These are phyloP conservation scores for Rhynchotus rufescens DNA, from an alignment of 2,797 vertebrate species.

Conservation along the genomic window DNA sequence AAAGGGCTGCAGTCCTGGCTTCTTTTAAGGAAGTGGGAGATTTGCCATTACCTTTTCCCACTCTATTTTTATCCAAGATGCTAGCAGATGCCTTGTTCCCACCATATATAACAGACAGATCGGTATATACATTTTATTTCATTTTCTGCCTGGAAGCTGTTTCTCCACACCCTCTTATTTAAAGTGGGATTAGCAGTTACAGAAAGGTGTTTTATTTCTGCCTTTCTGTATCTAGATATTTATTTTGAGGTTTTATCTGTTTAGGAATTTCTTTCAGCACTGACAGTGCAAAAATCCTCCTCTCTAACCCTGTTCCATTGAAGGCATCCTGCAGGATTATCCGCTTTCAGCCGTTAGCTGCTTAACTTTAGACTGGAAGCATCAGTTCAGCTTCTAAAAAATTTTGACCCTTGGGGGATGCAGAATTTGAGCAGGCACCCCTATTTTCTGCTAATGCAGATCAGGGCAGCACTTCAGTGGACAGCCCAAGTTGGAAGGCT, in stretches of 20 bases:
- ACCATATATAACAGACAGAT: constrained; percentile 50
- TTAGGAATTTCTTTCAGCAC: background rate
- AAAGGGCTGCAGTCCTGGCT: constrained; percentile 52
- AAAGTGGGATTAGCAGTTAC: background rate
- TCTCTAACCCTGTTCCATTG: background rate
- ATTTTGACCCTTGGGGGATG: background rate
- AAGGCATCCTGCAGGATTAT: background rate
- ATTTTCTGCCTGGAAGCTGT: background rate
- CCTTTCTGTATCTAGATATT: background rate
- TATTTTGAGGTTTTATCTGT: background rate
- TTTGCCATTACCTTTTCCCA: constrained; percentile 72
- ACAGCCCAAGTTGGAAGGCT: background rate
- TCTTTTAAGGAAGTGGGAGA: constrained; percentile 58
- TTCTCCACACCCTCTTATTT: constrained; percentile 8
- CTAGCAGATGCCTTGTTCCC: constrained; percentile 69
- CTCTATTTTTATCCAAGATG: constrained; percentile 56
- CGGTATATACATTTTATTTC: constrained; percentile 6
- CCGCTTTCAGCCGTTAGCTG: background rate
- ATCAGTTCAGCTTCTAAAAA: background rate
- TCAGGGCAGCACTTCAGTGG: background rate
- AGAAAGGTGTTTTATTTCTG: background rate
- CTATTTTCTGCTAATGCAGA: constrained; percentile 3
- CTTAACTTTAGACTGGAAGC: background rate
- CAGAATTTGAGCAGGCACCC: background rate
- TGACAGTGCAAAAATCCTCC: background rate